Base-by-base conservation (phyloP, 2,797 vertebrate genomes). In the Molossus alvarezi region DNA sequence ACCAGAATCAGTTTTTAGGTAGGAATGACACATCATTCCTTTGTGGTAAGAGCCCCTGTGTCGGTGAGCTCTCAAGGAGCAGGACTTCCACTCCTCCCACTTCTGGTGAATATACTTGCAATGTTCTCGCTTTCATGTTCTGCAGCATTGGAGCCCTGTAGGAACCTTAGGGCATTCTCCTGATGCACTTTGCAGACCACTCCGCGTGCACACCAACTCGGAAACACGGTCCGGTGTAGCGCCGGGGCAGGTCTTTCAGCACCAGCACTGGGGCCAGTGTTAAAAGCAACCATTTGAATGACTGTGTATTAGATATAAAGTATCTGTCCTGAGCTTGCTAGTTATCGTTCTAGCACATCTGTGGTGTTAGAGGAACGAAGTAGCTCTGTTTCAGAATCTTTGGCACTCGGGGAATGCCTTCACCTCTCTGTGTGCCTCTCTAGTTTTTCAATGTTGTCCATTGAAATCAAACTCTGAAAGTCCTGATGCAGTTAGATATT, bases 381-480 rank as follows among this genome's bases (percentile, higher is more conserved):
- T 17, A 51, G 5, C 18, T 89, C 37, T 75, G 13, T 69, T 94
- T 82, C 55, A 79, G 88, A 90, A 60, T 21, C 20, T 9, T 93
- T 71, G 3, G 15, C 23, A 57, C 57, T 89, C n/a, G 53, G 41
- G 25, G 62, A 83, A 64, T 96, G 71, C 41, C 57, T 92, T 90
- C 79, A 8, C 33, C 33, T 95, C 9, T 25, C 48, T 41, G 17
- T 73, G 65, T 90, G 64, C 27, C 9, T 81, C 76, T 89, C 13
- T 41, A 3, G 3, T 48, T 55, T 93, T 62, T 9, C 2, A 71
- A 7, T 13, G 41, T 62, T 37, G 12, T 76, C 25, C 11, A 10
- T 27, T 87, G 41, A 25, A 84, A 85, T 87, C 41, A 93, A 95
- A 84, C 51, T 88, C 25, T 73, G 29, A 37, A 48, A 77, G 65